A percentile compares a stretch with the other conserved stretches of the same genome.
phyloP scores from a whole-genome alignment of 2,888 invertebrate species.

The Chalcis sispes region DNA sequence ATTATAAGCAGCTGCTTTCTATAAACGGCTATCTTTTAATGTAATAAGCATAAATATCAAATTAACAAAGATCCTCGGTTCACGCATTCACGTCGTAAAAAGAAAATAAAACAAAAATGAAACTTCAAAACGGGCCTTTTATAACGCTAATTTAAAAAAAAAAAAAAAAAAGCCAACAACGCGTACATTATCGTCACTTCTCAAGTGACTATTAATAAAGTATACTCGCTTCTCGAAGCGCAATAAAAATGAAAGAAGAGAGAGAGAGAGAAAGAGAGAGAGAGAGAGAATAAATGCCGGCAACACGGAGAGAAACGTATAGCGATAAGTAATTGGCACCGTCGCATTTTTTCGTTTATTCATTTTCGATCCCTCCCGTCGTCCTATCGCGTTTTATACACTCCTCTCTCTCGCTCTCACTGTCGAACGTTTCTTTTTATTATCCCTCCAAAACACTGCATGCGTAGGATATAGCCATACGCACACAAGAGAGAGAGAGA shows the following conservation, averaged over 20 bases:
- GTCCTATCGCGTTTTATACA: slow-evolving; percentile 1
- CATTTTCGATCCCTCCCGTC: slow-evolving; percentile 34
- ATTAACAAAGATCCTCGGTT: neutral
- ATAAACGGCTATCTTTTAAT: too few species aligned
- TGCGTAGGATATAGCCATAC: neutral
- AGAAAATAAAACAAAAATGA: neutral
- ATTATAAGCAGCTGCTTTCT: too few species aligned
- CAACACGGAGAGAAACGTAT: too few species aligned
- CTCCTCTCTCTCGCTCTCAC: neutral
- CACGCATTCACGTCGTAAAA: neutral
- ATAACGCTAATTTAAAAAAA: too few species aligned
- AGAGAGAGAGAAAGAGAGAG: neutral
- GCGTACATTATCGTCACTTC: slow-evolving; percentile 2
- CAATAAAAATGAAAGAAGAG: neutral
- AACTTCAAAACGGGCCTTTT: too few species aligned
- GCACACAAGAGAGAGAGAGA: neutral
- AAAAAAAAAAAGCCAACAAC: neutral
- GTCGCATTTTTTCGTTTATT: slow-evolving; percentile 41
- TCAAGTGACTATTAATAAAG: slow-evolving; percentile 28
- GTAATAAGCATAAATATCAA: neutral
- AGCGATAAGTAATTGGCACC: slow-evolving; percentile 52
- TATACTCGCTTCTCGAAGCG: neutral
- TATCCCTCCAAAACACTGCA: neutral
- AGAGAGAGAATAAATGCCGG: neutral
- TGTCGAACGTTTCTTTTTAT: neutral